Evolutionary conservation across 2,888 invertebrate species (phyloP).

Genomic region (Nebria brevicollis): DNA sequence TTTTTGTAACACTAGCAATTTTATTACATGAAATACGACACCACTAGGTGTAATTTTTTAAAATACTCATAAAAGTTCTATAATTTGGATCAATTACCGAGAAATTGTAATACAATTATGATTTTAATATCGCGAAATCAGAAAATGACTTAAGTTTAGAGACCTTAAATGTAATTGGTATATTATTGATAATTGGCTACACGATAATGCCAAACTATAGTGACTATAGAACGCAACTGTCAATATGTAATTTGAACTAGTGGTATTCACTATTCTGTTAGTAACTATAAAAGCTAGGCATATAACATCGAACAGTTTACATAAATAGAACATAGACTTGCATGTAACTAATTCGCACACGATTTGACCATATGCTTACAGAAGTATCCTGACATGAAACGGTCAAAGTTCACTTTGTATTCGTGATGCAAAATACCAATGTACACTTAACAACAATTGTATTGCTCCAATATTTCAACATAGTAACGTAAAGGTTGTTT

Average conservation of each 20-base stretch:
- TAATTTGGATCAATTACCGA: too few relatives aligned
- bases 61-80: too few relatives aligned
- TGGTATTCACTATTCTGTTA: background rate
- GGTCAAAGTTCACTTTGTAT: background rate
- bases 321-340: slow-evolving; percentile 12
- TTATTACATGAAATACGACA: too few relatives aligned
- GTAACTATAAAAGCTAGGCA: background rate
- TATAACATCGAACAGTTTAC: slow-evolving; percentile 3
- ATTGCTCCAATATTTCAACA: background rate
- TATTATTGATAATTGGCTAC: too few relatives aligned
- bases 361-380: slow-evolving; percentile 5
- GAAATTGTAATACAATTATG: too few relatives aligned
- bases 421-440: background rate
- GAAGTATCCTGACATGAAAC: background rate
- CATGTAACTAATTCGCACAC: slow-evolving; percentile 14
- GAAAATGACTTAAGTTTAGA: too few relatives aligned
- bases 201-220: too few relatives aligned
- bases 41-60: too few relatives aligned
- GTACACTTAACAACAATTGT: background rate
- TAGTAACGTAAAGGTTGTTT: too few relatives aligned
- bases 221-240: too few relatives aligned
- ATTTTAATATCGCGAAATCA: too few relatives aligned
- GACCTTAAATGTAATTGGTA: too few relatives aligned
- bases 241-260: background rate
- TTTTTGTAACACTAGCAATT: background rate